Percentiles rank a stretch among this genome's conserved stretches.
phyloP scores from a whole-genome alignment of 2,888 invertebrate genomes.

The Caenorhabditis plicata region DNA sequence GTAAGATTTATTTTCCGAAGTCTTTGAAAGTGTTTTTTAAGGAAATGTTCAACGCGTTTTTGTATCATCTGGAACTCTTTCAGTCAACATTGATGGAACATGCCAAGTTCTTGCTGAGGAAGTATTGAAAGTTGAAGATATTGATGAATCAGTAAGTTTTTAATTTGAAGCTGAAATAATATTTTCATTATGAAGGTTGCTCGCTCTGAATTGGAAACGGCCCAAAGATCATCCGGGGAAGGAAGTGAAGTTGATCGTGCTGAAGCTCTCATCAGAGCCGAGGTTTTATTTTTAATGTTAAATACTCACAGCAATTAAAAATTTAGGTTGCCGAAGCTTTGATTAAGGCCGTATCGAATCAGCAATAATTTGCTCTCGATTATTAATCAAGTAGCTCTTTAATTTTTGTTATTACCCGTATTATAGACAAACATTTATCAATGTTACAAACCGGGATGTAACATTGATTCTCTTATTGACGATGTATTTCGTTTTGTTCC shows the following conservation, averaged over 20 bases:
- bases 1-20: slow-evolving; percentile 16
- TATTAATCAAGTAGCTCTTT: slow-evolving; percentile 6
- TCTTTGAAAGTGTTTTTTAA: slow-evolving; percentile 23
- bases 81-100: slow-evolving; percentile 64
- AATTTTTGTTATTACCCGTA: too few species aligned
- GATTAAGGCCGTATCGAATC: slow-evolving; percentile 52
- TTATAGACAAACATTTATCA: too few species aligned
- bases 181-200: slow-evolving; percentile 44
- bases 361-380: slow-evolving; percentile 21
- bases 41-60: slow-evolving; percentile 55
- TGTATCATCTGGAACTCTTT: slow-evolving; percentile 64
- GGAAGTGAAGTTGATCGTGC: slow-evolving; percentile 59
- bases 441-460: too few species aligned
- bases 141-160: slow-evolving; percentile 56
- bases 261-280: slow-evolving; percentile 60
- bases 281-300: slow-evolving; percentile 24
- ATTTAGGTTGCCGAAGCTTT: slow-evolving; percentile 56
- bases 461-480: too few species aligned
- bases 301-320: background rate
- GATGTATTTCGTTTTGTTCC: too few species aligned
- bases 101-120: slow-evolving; percentile 64
- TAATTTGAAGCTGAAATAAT: background rate
- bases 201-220: slow-evolving; percentile 57
- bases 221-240: slow-evolving; percentile 54
- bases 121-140: slow-evolving; percentile 53